phyloP scores from a whole-genome alignment of 2,797 vertebrate species.

The Scomberomorus guttatus region DNA sequence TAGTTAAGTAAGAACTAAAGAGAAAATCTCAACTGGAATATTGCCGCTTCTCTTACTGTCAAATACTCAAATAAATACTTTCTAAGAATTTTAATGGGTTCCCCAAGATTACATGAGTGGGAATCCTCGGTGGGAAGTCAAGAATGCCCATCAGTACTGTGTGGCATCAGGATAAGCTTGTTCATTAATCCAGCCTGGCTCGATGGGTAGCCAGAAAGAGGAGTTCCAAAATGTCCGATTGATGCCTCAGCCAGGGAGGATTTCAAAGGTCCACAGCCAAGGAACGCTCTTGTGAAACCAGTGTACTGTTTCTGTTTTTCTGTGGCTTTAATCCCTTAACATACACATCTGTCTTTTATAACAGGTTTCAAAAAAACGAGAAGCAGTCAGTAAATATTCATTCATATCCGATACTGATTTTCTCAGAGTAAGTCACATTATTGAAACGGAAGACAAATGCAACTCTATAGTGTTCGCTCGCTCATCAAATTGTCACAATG shows the following conservation, averaged over 20 bases:
- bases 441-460: constrained; percentile 41
- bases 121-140: constrained; percentile 48
- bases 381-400: constrained; percentile 36
- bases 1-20: constrained; percentile 18
- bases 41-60: constrained; percentile 22
- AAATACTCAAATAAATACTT: constrained; percentile 39
- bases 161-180: constrained; percentile 66
- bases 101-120: constrained; percentile 56
- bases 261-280: constrained; percentile 64
- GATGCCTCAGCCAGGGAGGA: constrained; percentile 67
- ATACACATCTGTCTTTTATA: constrained; percentile 29
- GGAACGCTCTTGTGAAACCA: constrained; percentile 23
- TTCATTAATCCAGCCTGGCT: constrained; percentile 69
- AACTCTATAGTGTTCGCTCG: constrained; percentile 7
- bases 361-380: constrained; percentile 35
- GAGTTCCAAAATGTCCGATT: constrained; percentile 60
- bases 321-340: constrained; percentile 46
- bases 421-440: constrained; percentile 29
- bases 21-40: constrained; percentile 8
- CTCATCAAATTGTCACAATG: constrained; percentile 53
- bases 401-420: constrained; percentile 29
- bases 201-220: constrained; percentile 48
- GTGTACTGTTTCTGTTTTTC: constrained; percentile 41
- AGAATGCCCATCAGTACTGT: constrained; percentile 54
- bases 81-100: constrained; percentile 60